A percentile compares a stretch with the other conserved stretches of the same genome.
phyloP scores from a whole-genome alignment of 1,140 invertebrate genomes.

The Sarcophaga peregrina region DNA sequence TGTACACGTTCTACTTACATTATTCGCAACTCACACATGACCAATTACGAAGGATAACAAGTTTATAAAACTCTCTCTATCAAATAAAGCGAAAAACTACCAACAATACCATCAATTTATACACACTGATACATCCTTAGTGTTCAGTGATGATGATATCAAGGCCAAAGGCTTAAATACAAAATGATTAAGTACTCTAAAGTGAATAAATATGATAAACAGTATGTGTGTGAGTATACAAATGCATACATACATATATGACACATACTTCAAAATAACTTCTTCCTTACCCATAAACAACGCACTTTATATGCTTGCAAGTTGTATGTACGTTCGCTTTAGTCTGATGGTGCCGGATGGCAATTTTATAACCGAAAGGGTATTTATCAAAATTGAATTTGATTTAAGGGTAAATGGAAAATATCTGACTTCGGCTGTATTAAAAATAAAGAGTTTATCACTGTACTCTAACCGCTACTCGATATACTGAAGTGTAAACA shows the following conservation, averaged over 20 bases:
- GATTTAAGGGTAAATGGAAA: slow-evolving; percentile 41
- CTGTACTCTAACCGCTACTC: neutral
- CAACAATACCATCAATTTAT: neutral
- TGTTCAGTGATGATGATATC: neutral
- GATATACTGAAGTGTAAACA: neutral
- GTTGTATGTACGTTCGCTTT: neutral
- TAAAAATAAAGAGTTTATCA: neutral
- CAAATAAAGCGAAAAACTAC: slow-evolving; percentile 14
- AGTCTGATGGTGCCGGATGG: neutral
- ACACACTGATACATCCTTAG: neutral
- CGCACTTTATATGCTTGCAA: neutral
- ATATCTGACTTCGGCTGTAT: slow-evolving; percentile 6
- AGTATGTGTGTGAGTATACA: neutral
- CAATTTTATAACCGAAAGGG: slow-evolving; percentile 25
- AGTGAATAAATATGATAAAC: neutral
- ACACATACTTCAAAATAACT: neutral
- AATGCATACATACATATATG: neutral
- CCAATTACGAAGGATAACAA: neutral
- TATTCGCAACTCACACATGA: neutral
- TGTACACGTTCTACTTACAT: too few relatives aligned
- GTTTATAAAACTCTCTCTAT: slow-evolving; percentile 11
- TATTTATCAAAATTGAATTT: slow-evolving; percentile 22
- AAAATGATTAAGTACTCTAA: slow-evolving; percentile 34
- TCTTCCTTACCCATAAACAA: neutral
- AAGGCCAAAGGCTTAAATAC: slow-evolving; percentile 40